Conservation (phyloP, 2,113 vertebrate genomes). For the Oxyura jamaicensis region DNA sequence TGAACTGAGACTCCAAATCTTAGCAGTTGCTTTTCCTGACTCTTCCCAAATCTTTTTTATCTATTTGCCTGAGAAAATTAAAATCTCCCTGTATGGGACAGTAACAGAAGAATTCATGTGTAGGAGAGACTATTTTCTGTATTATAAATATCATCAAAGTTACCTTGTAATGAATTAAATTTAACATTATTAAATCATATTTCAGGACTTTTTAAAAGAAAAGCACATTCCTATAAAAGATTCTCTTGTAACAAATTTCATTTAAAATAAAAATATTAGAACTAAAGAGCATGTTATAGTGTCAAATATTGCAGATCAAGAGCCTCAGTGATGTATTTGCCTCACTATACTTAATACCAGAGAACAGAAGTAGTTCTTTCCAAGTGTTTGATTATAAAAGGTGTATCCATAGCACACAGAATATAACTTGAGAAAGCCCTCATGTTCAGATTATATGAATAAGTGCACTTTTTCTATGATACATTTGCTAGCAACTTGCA, state of each 20-base stretch:
- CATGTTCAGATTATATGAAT: background rate
- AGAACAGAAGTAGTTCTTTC: background rate
- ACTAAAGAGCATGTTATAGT: background rate
- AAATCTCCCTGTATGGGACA: background rate
- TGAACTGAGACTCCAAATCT: background rate
- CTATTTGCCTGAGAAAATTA: background rate
- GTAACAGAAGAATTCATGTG: background rate
- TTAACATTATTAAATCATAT: background rate
- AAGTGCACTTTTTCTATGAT: background rate
- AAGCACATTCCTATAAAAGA: background rate
- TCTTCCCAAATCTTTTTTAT: background rate
- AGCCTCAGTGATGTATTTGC: background rate
- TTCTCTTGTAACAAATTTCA: background rate
- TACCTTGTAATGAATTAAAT: background rate
- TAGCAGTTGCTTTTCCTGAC: background rate
- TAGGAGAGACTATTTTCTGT: background rate
- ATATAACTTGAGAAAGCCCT: background rate
- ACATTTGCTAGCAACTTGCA: background rate
- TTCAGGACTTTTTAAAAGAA: background rate
- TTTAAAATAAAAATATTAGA: conserved; percentile 12
- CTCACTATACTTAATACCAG: background rate
- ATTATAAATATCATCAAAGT: conserved; percentile 14
- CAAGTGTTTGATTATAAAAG: background rate
- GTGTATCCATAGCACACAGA: background rate
- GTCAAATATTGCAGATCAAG: background rate